phyloP scores from a whole-genome alignment of 2,888 invertebrate species.

The Athetis lepigone region DNA sequence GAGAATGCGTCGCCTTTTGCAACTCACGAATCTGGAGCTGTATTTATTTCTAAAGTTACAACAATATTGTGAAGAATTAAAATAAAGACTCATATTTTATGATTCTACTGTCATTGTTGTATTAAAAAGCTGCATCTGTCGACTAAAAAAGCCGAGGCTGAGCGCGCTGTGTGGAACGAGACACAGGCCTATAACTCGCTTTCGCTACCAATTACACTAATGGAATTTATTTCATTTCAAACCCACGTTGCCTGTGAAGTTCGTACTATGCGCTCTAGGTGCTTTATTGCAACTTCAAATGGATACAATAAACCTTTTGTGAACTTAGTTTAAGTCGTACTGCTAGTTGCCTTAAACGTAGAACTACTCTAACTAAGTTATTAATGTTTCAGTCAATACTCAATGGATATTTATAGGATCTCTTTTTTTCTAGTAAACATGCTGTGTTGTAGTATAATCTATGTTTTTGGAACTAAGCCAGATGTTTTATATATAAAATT shows the following conservation, averaged over 20 bases:
- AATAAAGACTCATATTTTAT: constrained; percentile 44
- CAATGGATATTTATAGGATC: neutral
- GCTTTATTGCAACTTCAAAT: constrained; percentile 63
- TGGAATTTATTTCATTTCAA: constrained; percentile 86
- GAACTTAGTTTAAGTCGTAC: constrained; percentile 38
- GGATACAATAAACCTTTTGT: constrained; percentile 61
- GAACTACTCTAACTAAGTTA: constrained; percentile 27
- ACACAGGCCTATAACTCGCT: constrained; percentile 73
- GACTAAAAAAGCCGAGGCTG: constrained; percentile 39
- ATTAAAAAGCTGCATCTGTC: constrained; percentile 43
- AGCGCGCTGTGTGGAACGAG: constrained; percentile 19
- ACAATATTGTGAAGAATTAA: constrained; percentile 49
- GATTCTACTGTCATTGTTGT: constrained; percentile 30
- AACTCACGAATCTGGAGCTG: constrained; percentile 76
- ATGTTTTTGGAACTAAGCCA: no score
- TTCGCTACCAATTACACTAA: constrained; percentile 85
- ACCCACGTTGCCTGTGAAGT: constrained; percentile 58
- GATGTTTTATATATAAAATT: no score
- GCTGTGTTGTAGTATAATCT: no score
- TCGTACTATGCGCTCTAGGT: constrained; percentile 61
- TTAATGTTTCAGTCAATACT: constrained; percentile 35
- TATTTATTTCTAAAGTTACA: constrained; percentile 59
- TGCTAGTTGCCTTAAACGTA: constrained; percentile 20
- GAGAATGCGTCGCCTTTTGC: constrained; percentile 82
- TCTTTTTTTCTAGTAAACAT: neutral